phyloP scores from a whole-genome alignment of 53 echinoderm and acorn worm species.

The Paracentrotus lividus region DNA sequence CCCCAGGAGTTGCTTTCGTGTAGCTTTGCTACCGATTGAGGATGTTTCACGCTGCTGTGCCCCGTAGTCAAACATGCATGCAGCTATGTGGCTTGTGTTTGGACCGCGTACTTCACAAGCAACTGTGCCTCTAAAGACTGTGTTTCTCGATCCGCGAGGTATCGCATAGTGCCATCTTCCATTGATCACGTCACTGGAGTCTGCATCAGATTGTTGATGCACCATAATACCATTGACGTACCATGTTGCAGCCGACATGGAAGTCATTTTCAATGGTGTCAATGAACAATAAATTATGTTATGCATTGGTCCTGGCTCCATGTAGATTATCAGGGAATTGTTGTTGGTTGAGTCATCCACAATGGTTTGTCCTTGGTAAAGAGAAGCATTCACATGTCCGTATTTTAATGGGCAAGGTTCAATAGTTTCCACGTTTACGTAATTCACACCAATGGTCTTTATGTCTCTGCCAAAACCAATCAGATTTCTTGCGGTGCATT shows the following conservation, averaged over 20 bases:
- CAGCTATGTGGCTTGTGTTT: background rate
- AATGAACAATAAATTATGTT: constrained; percentile 3
- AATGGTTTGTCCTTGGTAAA: background rate
- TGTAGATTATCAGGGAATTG: background rate
- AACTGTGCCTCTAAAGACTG: background rate
- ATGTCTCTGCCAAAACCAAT: background rate
- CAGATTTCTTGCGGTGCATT: background rate
- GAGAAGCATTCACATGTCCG: background rate
- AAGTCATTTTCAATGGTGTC: background rate
- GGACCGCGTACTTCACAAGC: background rate
- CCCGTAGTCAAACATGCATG: background rate
- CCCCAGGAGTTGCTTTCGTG: background rate
- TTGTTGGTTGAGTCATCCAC: background rate
- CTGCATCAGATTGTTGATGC: background rate
- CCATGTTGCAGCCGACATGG: background rate
- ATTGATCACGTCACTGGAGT: background rate
- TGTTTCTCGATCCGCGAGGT: background rate
- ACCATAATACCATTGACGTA: background rate
- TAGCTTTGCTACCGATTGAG: no score
- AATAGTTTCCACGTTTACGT: background rate
- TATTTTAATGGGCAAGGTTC: background rate
- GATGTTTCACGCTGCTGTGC: background rate
- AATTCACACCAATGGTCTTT: background rate
- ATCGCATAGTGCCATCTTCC: background rate
- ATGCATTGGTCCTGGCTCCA: background rate